These are phyloP conservation scores for Bos taurus DNA, from an alignment of 2,113 vertebrate genomes.

Conservation along the genomic window DNA sequence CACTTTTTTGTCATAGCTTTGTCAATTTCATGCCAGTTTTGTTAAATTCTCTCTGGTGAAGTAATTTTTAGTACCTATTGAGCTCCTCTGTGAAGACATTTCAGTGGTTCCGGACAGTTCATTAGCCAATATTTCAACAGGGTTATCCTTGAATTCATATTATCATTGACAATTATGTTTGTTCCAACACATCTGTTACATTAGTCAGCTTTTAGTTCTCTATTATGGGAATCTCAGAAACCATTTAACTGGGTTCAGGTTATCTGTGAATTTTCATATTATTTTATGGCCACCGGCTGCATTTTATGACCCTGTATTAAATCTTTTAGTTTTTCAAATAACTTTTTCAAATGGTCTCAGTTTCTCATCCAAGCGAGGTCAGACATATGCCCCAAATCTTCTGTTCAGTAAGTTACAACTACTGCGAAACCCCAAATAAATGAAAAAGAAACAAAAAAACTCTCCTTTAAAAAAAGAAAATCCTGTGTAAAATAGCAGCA, in stretches of 20 bases:
- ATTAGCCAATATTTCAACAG: not conserved
- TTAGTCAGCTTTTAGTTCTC: slow-evolving; percentile 17
- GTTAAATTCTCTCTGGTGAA: slow-evolving; percentile 35
- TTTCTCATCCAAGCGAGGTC: slow-evolving; percentile 29
- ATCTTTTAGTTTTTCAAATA: slow-evolving; percentile 51
- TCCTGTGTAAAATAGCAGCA: not conserved
- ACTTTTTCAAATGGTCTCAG: slow-evolving; percentile 36
- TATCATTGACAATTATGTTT: not conserved
- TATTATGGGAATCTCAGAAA: slow-evolving; percentile 25
- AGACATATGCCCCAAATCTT: not conserved
- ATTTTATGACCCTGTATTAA: slow-evolving; percentile 57
- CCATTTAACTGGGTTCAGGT: slow-evolving; percentile 17
- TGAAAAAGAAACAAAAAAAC: not conserved
- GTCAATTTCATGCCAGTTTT: slow-evolving; percentile 32
- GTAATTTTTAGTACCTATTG: not conserved
- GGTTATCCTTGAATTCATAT: not conserved
- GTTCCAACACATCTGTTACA: slow-evolving; percentile 41
- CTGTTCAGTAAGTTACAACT: not conserved
- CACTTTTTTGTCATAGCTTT: slow-evolving; percentile 27
- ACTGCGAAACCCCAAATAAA: not conserved
- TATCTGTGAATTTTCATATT: slow-evolving; percentile 59
- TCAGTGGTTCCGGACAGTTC: not conserved
- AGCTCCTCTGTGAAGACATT: slow-evolving; percentile 4
- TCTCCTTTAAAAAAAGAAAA: not conserved
- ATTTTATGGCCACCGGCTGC: slow-evolving; percentile 54